phyloP scores from a whole-genome alignment of 2,888 invertebrate species.

The Ormia ochracea region DNA sequence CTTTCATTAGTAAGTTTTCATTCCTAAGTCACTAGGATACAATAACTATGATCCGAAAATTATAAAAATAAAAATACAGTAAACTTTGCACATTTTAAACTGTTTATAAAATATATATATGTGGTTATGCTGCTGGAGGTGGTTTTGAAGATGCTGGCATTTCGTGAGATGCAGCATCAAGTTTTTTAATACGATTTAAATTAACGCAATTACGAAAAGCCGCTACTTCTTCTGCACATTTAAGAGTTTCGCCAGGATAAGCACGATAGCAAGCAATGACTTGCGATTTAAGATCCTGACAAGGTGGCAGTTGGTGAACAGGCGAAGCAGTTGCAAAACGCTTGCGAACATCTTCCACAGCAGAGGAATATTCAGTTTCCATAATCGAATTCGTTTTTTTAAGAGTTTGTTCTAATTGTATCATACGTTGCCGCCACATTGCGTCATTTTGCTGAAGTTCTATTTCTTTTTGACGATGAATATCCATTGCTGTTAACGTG shows the following conservation, averaged over 20 bases:
- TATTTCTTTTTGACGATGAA: conserved; percentile 79
- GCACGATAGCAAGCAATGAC: conserved; percentile 81
- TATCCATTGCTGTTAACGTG: conserved; percentile 74
- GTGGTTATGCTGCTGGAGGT: conserved; percentile 66
- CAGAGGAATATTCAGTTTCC: conserved; percentile 80
- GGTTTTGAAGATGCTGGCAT: conserved; percentile 57
- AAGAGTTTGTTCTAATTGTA: conserved; percentile 79
- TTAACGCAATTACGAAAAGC: conserved; percentile 82
- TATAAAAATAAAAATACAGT: neutral
- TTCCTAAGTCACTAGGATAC: neutral
- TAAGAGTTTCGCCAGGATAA: conserved; percentile 80
- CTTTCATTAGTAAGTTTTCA: no score
- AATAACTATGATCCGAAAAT: neutral
- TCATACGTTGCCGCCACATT: conserved; percentile 80
- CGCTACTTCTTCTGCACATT: conserved; percentile 80
- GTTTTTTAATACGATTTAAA: conserved; percentile 78
- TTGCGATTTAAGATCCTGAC: conserved; percentile 79
- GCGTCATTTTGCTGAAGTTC: conserved; percentile 80
- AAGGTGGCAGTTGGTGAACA: conserved; percentile 77
- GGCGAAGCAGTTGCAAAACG: conserved; percentile 74
- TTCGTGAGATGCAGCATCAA: conserved; percentile 64
- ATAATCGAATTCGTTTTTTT: conserved; percentile 79
- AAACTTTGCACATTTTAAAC: neutral
- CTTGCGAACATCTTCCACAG: conserved; percentile 77
- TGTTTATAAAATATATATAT: conserved; percentile 8